phyloP scores from a whole-genome alignment of 2,113 vertebrate species.

The Crotophaga sulcirostris region DNA sequence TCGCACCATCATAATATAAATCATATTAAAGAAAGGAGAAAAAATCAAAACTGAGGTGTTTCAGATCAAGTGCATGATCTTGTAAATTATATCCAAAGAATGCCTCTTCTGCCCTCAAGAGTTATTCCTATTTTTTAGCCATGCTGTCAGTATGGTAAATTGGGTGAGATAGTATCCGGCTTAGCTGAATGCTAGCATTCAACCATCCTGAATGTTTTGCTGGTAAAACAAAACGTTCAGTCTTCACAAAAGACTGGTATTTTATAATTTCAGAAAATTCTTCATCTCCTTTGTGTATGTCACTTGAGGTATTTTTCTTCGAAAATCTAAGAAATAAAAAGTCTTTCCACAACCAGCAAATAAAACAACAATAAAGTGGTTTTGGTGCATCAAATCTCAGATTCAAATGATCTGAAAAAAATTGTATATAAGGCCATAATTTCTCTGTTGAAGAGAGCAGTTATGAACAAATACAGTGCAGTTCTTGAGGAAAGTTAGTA shows the following conservation, averaged over 20 bases:
- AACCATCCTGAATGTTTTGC: not conserved
- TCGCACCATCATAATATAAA: not conserved
- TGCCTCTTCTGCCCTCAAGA: not conserved
- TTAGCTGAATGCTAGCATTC: not conserved
- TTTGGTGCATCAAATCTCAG: not conserved
- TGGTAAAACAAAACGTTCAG: not conserved
- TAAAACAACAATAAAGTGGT: not conserved
- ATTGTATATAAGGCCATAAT: not conserved
- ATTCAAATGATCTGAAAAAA: not conserved
- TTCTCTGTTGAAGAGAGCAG: not conserved
- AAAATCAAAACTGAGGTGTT: not conserved
- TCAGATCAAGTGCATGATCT: not conserved
- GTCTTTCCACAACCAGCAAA: not conserved
- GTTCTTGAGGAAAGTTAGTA: not conserved
- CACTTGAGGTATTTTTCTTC: not conserved
- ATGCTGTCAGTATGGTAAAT: not conserved
- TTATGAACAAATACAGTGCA: not conserved
- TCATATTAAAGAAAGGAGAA: not conserved
- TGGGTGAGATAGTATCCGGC: not conserved
- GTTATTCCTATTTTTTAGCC: not conserved
- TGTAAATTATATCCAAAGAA: not conserved
- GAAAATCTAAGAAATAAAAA: not conserved
- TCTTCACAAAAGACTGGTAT: not conserved
- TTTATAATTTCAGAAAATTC: not conserved
- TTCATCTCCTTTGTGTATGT: not conserved